phyloP scores from a whole-genome alignment of 2,113 vertebrate genomes.

The Heterocephalus glaber region DNA sequence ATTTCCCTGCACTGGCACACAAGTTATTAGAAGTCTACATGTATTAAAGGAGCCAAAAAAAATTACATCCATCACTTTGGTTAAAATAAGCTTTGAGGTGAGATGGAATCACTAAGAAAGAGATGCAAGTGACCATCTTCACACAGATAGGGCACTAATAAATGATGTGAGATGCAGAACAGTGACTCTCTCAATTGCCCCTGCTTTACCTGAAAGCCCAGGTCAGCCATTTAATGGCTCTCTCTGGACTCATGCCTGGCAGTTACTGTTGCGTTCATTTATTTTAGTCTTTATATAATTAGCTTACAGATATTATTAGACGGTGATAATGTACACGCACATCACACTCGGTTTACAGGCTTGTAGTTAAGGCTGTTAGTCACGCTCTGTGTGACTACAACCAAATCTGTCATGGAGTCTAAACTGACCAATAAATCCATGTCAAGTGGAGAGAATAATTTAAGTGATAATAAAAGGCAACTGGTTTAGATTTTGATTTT shows the following conservation, averaged over 20 bases:
- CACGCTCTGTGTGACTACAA: conserved; percentile 53
- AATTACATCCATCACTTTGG: not conserved
- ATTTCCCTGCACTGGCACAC: not conserved
- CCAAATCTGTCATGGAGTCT: conserved; percentile 52
- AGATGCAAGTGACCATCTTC: not conserved
- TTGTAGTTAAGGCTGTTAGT: conserved; percentile 67
- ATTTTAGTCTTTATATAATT: conserved; percentile 31
- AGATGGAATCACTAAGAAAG: not conserved
- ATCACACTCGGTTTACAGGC: conserved; percentile 47
- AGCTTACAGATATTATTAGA: conserved; percentile 60
- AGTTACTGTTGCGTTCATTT: not conserved
- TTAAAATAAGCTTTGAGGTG: conserved; percentile 3
- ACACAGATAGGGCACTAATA: not conserved
- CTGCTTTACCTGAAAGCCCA: not conserved
- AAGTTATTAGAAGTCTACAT: not conserved
- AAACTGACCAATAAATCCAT: conserved; percentile 63
- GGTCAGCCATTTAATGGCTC: not conserved
- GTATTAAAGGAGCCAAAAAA: not conserved
- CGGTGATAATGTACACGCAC: not conserved
- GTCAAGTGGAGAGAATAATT: conserved; percentile 72
- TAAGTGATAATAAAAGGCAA: conserved; percentile 69
- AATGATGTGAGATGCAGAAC: not conserved
- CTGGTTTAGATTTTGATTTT: conserved; percentile 76
- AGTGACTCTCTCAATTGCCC: not conserved
- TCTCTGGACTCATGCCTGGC: not conserved